Conservation (phyloP, 2,113 vertebrate species). For the Larimichthys polyactis region DNA sequence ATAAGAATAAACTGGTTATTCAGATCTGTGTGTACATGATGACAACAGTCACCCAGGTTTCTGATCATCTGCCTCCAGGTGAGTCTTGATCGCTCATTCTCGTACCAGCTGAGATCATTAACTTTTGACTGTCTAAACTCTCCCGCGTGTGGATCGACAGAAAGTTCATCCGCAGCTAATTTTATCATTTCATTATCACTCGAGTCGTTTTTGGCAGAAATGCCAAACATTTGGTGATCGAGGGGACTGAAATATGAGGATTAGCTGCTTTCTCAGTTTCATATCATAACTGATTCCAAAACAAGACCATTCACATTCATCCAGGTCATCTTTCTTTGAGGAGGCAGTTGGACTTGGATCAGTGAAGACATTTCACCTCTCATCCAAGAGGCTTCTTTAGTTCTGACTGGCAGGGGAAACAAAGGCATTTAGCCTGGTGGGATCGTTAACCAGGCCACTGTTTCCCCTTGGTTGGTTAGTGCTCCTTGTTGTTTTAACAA, state of each 20-base stretch:
- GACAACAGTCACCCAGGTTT: neutral
- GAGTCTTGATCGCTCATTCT: too few relatives aligned
- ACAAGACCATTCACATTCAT: too few relatives aligned
- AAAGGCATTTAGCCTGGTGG: too few relatives aligned
- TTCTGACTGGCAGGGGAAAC: too few relatives aligned
- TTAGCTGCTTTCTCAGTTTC: neutral
- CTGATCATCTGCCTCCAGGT: neutral
- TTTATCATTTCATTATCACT: neutral
- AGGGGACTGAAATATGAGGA: neutral
- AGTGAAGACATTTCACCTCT: too few relatives aligned
- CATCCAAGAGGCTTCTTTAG: too few relatives aligned
- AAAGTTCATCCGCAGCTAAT: neutral
- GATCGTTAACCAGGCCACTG: too few relatives aligned
- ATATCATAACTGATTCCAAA: neutral
- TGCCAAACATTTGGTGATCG: neutral
- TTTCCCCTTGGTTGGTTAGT: too few relatives aligned
- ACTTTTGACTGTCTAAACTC: neutral
- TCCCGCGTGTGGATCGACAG: neutral
- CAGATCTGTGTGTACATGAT: neutral
- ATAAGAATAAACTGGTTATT: neutral
- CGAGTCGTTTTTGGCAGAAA: neutral
- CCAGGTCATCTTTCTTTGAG: too few relatives aligned
- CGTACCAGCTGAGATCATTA: too few relatives aligned
- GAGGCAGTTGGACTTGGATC: too few relatives aligned
- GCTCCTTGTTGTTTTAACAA: too few relatives aligned